Percentiles rank a stretch among this genome's conserved stretches.
These are phyloP conservation scores for Chionodraco myersi DNA, from an alignment of 2,113 vertebrate genomes.

Conservation along the genomic window DNA sequence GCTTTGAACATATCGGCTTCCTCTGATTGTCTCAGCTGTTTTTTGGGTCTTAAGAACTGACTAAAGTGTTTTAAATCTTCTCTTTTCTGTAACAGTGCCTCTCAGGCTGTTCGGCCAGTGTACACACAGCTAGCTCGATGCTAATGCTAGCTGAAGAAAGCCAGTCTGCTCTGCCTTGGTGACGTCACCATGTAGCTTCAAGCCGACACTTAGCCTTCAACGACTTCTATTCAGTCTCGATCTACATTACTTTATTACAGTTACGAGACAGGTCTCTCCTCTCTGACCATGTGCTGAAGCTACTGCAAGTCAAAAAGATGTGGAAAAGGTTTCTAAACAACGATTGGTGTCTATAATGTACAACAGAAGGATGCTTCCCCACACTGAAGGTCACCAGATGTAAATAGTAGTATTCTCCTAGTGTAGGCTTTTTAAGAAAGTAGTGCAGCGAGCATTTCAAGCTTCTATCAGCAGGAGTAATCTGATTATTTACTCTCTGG, in stretches of 20 bases:
- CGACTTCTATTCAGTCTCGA: background rate
- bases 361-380: too few species aligned
- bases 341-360: conserved; percentile 18
- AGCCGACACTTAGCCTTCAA: conserved; percentile 23
- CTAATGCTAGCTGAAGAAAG: conserved; percentile 46
- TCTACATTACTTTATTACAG: background rate
- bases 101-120: conserved; percentile 69
- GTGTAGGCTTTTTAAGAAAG: conserved; percentile 65
- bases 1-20: conserved; percentile 11
- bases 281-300: conserved; percentile 66
- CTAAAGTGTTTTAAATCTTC: background rate
- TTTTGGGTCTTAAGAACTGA: conserved; percentile 35
- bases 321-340: conserved; percentile 34
- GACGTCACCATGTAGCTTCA: conserved; percentile 52
- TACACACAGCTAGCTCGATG: conserved; percentile 52
- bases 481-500: conserved; percentile 39
- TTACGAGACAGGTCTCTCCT: conserved; percentile 28
- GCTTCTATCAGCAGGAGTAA: conserved; percentile 28
- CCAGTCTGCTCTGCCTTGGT: conserved; percentile 31
- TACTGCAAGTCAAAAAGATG: conserved; percentile 70
- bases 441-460: conserved; percentile 69
- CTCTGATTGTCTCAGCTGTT: background rate
- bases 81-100: conserved; percentile 67
- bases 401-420: conserved; percentile 72
- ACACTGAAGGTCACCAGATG: conserved; percentile 42